A percentile compares a stretch with the other conserved stretches of the same genome.
Evolutionary conservation across 2,113 vertebrate genomes (phyloP).

Genomic region (Oreochromis niloticus): DNA sequence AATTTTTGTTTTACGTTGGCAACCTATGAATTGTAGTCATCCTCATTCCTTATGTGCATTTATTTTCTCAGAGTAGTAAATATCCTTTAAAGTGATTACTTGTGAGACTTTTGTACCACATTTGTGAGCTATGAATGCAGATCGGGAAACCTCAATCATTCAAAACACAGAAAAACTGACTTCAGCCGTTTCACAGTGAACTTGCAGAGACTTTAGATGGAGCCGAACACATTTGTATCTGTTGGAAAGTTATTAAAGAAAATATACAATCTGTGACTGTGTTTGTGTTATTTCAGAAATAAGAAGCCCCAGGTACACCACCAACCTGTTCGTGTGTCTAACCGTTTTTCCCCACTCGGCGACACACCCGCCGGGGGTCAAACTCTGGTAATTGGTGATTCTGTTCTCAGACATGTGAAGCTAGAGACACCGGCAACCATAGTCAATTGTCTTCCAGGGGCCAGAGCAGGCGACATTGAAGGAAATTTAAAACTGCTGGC

Average conservation of each 20-base stretch:
- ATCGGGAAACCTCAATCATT: slow-evolving; percentile 10
- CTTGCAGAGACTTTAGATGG: slow-evolving; percentile 50
- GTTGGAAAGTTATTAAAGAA: slow-evolving; percentile 67
- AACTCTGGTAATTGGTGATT: no score
- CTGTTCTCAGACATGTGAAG: no score
- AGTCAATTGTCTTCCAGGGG: no score
- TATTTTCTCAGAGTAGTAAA: not conserved
- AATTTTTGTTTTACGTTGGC: not conserved
- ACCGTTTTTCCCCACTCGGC: no score
- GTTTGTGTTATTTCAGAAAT: not conserved
- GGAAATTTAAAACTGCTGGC: no score
- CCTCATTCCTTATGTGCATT: not conserved
- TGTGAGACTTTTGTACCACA: not conserved
- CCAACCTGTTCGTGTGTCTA: no score
- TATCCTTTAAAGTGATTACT: not conserved
- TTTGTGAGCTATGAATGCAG: not conserved
- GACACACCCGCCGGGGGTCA: no score
- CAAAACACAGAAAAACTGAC: slow-evolving; percentile 12
- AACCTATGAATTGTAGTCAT: not conserved
- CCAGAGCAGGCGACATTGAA: no score
- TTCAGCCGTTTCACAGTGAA: slow-evolving; percentile 37
- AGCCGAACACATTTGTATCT: slow-evolving; percentile 61
- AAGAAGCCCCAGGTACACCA: no score
- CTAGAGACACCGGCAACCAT: no score
- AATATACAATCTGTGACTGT: not conserved